Percentiles rank a stretch among this genome's conserved stretches.
Evolutionary conservation across 2,888 invertebrate genomes (phyloP).

Genomic region (Latrodectus elegans): DNA sequence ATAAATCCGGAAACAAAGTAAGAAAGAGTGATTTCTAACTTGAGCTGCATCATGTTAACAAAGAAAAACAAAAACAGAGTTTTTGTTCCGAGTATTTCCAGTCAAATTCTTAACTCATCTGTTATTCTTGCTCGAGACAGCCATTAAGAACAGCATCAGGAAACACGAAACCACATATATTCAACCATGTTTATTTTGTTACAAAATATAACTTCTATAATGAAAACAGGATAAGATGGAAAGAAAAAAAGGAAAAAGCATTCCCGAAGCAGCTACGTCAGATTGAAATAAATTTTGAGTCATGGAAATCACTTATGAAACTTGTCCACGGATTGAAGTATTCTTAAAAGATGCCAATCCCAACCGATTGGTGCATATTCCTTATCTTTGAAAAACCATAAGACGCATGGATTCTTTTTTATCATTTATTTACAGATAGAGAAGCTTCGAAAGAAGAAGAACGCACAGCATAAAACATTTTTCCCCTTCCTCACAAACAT

Average conservation of each 20-base stretch:
- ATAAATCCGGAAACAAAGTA: too few relatives aligned
- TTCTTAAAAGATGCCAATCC: conserved; percentile 24
- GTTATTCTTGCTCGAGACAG: not conserved
- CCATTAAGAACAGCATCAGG: not conserved
- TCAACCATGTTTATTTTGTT: conserved; percentile 32
- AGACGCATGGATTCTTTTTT: conserved; percentile 9
- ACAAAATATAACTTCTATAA: conserved; percentile 21
- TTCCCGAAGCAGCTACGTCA: conserved; percentile 5
- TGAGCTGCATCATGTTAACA: too few relatives aligned
- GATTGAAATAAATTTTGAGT: conserved; percentile 61
- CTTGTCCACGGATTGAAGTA: conserved; percentile 1
- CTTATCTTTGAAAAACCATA: conserved; percentile 33
- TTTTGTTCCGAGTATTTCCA: too few relatives aligned
- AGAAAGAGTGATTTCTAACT: too few relatives aligned
- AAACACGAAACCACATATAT: not conserved
- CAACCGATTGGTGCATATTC: conserved; percentile 25
- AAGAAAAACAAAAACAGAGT: too few relatives aligned
- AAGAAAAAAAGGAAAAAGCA: conserved; percentile 17
- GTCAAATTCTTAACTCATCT: too few relatives aligned
- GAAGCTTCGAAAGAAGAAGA: conserved; percentile 27
- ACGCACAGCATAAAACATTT: conserved; percentile 30
- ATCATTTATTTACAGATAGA: conserved; percentile 49
- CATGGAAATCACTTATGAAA: conserved; percentile 56
- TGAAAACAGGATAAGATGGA: not conserved
- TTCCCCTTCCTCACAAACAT: conserved; percentile 41